Conservation (phyloP, 1,140 invertebrate genomes). For the Trachymyrmex cornetzi region DNA sequence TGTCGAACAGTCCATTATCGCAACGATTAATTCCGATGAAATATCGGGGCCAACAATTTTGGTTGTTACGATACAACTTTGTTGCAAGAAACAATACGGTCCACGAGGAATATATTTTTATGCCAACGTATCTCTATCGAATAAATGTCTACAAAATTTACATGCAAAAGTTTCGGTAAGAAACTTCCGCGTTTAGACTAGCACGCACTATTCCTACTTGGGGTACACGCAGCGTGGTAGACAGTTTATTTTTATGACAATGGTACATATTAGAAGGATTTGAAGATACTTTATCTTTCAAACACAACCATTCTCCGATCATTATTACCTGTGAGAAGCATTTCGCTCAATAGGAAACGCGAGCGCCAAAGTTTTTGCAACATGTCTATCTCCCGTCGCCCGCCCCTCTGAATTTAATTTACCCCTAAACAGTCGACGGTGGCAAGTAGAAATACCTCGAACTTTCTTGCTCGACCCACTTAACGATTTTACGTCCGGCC, state of each 20-base stretch:
- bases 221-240: not conserved
- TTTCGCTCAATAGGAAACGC: conserved; percentile 19
- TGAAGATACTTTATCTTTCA: not conserved
- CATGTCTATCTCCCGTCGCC: conserved; percentile 22
- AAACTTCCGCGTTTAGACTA: not conserved
- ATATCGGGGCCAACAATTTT: conserved; percentile 9
- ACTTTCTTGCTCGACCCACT: conserved; percentile 75
- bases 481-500: conserved; percentile 80
- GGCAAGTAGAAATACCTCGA: conserved; percentile 42
- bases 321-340: not conserved
- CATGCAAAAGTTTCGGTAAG: not conserved
- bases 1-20: conserved; percentile 56
- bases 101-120: not conserved
- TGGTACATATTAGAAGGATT: not conserved
- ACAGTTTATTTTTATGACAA: conserved; percentile 1
- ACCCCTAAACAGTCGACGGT: conserved; percentile 40
- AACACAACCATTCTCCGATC: not conserved
- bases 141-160: conserved; percentile 20
- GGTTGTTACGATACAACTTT: conserved; percentile 3
- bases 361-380: conserved; percentile 42
- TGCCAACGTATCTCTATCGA: not conserved
- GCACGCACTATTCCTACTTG: not conserved
- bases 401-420: conserved; percentile 47
- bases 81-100: conserved; percentile 16
- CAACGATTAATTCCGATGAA: conserved; percentile 49